phyloP scores from a whole-genome alignment of 2,797 vertebrate species.

The Stomatorhinus walkeri region DNA sequence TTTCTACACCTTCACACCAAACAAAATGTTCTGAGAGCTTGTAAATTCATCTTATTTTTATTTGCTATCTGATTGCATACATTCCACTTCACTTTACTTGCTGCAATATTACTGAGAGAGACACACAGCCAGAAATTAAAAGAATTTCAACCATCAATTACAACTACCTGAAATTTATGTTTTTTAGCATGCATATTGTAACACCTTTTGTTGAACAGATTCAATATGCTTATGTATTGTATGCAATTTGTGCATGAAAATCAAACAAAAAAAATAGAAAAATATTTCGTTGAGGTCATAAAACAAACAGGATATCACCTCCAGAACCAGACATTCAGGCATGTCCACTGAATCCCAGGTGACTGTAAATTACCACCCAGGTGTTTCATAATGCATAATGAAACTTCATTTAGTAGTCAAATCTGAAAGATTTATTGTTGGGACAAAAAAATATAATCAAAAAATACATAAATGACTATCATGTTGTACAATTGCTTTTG shows the following conservation, averaged over 20 bases:
- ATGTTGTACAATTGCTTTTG: neutral
- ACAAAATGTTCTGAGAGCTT: conserved; percentile 1
- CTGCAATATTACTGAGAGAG: neutral
- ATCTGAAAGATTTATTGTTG: neutral
- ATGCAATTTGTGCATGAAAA: neutral
- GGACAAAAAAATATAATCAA: neutral
- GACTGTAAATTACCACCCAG: neutral
- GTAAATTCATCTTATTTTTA: neutral
- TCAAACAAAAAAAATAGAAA: neutral
- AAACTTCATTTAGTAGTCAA: conserved; percentile 3
- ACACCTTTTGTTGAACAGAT: neutral
- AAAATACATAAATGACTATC: neutral
- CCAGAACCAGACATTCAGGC: neutral
- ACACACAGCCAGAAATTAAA: neutral
- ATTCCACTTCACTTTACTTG: neutral
- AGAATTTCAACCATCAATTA: neutral
- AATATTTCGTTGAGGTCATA: neutral
- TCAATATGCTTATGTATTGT: neutral
- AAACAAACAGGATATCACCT: neutral
- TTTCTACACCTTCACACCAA: neutral
- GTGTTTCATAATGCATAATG: neutral
- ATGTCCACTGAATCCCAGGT: neutral
- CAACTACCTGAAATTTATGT: neutral
- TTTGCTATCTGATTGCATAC: neutral
- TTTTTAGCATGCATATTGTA: neutral